phyloP scores from a whole-genome alignment of 1,140 invertebrate genomes.

The Microplitis mediator region DNA sequence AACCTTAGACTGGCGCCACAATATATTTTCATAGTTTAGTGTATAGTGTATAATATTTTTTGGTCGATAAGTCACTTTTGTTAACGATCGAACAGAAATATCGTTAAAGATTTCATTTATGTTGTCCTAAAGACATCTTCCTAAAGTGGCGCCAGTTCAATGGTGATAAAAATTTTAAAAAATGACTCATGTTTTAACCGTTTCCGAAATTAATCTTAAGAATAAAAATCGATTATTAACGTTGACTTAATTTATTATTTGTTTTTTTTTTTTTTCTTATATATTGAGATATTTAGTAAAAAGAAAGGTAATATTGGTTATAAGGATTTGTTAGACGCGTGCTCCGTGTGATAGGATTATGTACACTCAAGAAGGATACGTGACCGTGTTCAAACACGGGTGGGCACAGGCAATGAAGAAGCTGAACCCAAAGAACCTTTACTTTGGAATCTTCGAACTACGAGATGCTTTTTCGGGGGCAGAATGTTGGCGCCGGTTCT shows the following conservation, averaged over 20 bases:
- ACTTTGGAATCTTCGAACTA: slow-evolving; percentile 42
- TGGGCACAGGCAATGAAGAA: slow-evolving; percentile 66
- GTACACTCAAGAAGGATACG: background rate
- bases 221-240: no score
- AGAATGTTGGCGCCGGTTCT: slow-evolving; percentile 52
- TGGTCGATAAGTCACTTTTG: background rate
- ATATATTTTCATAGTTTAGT: background rate
- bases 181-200: background rate
- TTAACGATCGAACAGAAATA: background rate
- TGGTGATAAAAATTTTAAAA: background rate
- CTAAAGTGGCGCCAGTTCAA: background rate
- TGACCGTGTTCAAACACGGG: slow-evolving; percentile 67
- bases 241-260: no score
- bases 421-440: background rate
- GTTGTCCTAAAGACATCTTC: background rate
- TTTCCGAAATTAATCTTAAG: background rate
- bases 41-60: background rate
- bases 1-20: slow-evolving; percentile 29
- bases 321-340: slow-evolving; percentile 7
- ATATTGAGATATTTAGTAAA: no score
- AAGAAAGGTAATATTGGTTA: background rate
- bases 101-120: background rate
- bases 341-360: slow-evolving; percentile 21
- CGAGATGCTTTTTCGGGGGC: slow-evolving; percentile 47
- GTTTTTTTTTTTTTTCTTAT: no score